Evolutionary conservation across 2,888 invertebrate species (phyloP), one percentile per base, ranked within the genome.

Genomic region (Thereva unica): DNA sequence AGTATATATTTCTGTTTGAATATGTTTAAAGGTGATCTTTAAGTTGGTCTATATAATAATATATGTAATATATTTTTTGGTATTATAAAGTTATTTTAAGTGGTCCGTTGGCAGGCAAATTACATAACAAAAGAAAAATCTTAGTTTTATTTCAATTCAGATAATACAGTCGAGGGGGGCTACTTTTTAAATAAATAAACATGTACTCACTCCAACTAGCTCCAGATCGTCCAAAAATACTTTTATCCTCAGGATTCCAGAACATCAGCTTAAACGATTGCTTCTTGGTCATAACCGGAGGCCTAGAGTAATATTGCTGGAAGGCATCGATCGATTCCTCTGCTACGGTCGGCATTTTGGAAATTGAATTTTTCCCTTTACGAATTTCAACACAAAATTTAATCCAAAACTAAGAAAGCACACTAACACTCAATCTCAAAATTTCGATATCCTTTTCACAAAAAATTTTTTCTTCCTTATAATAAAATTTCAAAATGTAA

Each of bases 181-280:
- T 23, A 23, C 23, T 47, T 47, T 47, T 47, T 5, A 12, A 10
- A 50, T 41, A 49, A 50, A 57, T 45, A n/a, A 47, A 47, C 3
- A 10, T 9, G 9, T 5, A 88, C 92, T 91, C 81, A 93, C 93
- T 88, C 94, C 94, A 95, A 79, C 91, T 92, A 7, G 86, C 82
- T 12, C 85, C 88, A 5, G 90, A 91, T 74, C 94, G 84, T 64
- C 94, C 94, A 67, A 90, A 87, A 76, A 93, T 85, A 77, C 87
- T 85, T 74, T 84, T 86, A 5, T 87, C 88, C 75, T 90, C 88
- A 0, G 87, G 84, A 80, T 95, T 89, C 86, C 89, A 93, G 52
- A 94, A 76, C 82, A 90, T 92, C 72, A 85, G 80, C 76, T 85
- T 85, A 64, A 87, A 75, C 70, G 85, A 84, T 76, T 89, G 83